Evolutionary conservation across 23 tunicate species (phyloP).

Genomic region (Oikopleura vanhoeffeni): DNA sequence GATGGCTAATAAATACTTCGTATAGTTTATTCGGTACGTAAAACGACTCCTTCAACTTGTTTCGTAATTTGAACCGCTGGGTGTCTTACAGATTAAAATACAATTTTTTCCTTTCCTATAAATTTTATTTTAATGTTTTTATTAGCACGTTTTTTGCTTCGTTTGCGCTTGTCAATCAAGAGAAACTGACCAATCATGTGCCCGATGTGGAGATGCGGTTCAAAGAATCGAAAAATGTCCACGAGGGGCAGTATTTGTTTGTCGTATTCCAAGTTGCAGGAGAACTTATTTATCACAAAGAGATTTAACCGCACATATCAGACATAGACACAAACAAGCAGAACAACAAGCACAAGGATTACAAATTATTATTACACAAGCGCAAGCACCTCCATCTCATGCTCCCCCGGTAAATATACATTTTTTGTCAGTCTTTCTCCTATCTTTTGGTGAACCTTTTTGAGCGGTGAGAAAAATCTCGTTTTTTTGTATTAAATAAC

Average conservation of each 20-base stretch:
- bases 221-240: slow-evolving; percentile 1
- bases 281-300: neutral
- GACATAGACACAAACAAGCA: neutral
- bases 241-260: neutral
- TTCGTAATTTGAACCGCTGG: neutral
- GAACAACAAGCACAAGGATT: neutral
- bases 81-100: too few species aligned
- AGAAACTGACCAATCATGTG: neutral
- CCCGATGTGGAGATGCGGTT: neutral
- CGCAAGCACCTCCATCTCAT: neutral
- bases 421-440: too few species aligned
- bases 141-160: neutral
- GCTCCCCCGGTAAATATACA: neutral
- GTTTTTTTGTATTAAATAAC: too few species aligned
- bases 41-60: neutral
- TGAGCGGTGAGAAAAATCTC: too few species aligned
- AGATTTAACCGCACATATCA: neutral
- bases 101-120: too few species aligned
- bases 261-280: neutral
- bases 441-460: too few species aligned
- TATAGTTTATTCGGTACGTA: too few species aligned
- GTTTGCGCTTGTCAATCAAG: neutral
- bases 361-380: neutral
- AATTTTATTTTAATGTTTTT: too few species aligned
- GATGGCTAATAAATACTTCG: too few species aligned